Evolutionary conservation across 2,113 vertebrate species (phyloP).

Genomic region (Gobio gobio): DNA sequence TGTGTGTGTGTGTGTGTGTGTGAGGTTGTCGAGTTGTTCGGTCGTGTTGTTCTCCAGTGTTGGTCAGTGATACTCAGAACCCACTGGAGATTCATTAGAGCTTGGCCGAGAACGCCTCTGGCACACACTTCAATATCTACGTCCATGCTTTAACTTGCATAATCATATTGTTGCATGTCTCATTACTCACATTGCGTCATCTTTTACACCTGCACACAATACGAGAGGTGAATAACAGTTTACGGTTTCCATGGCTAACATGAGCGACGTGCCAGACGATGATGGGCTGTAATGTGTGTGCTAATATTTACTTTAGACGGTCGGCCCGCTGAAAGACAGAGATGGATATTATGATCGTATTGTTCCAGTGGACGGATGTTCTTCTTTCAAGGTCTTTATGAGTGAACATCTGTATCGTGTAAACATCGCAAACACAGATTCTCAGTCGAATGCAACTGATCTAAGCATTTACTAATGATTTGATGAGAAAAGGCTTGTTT

Average conservation of each 20-base stretch:
- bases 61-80: background rate
- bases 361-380: background rate
- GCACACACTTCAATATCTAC: background rate
- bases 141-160: background rate
- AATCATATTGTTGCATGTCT: background rate
- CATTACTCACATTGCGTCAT: constrained; percentile 11
- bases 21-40: too few relatives aligned
- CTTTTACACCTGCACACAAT: constrained; percentile 11
- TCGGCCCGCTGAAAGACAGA: background rate
- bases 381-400: constrained; percentile 16
- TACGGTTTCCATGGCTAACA: constrained; percentile 58
- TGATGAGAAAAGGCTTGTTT: background rate
- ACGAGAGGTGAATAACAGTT: constrained; percentile 43
- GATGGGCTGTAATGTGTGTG: constrained; percentile 58
- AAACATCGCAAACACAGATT: constrained; percentile 10
- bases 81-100: background rate
- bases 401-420: background rate
- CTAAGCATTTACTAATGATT: background rate
- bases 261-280: constrained; percentile 59
- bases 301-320: constrained; percentile 66
- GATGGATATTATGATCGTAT: background rate
- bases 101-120: background rate
- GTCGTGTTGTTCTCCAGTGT: background rate
- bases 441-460: background rate
- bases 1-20: too few relatives aligned